Percentiles rank a stretch among this genome's conserved stretches.
Conservation (phyloP, 2,888 invertebrate species). For the Dasysyrphus tricinctus region DNA sequence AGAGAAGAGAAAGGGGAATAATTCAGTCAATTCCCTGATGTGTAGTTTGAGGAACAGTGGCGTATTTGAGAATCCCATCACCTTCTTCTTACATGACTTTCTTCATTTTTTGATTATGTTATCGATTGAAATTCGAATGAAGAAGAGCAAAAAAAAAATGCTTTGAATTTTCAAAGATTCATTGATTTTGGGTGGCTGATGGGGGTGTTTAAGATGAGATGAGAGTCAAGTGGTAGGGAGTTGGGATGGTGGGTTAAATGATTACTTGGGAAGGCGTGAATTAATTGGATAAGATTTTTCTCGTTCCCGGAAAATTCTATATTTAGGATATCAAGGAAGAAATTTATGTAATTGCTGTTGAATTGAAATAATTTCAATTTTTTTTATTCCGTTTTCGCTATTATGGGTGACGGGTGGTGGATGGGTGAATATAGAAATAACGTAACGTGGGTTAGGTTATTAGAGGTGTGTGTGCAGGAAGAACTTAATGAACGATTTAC, state of each 20-base stretch:
- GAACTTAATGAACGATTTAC: slow-evolving; percentile 20
- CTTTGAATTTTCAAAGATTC: slow-evolving; percentile 48
- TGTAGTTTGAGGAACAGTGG: slow-evolving; percentile 26
- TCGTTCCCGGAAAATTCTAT: slow-evolving; percentile 29
- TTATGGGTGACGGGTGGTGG: not conserved
- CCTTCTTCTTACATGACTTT: slow-evolving; percentile 31
- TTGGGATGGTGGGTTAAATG: slow-evolving; percentile 18
- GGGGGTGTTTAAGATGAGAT: not conserved
- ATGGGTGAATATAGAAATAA: not conserved
- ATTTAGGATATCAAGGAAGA: slow-evolving; percentile 57
- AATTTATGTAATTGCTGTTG: slow-evolving; percentile 55
- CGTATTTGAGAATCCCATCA: slow-evolving; percentile 14
- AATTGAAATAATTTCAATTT: slow-evolving; percentile 47
- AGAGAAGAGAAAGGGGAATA: slow-evolving; percentile 12
- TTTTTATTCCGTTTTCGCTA: not conserved
- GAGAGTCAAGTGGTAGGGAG: not conserved
- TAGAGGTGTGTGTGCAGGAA: not conserved
- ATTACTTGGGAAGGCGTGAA: slow-evolving; percentile 53
- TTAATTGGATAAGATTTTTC: slow-evolving; percentile 52
- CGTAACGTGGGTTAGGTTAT: not conserved
- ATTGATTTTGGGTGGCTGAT: slow-evolving; percentile 16
- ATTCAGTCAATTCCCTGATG: slow-evolving; percentile 54
- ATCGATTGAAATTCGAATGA: slow-evolving; percentile 49
- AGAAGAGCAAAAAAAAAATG: slow-evolving; percentile 3
- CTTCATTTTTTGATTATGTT: slow-evolving; percentile 48